These are phyloP conservation scores for Podilymbus podiceps DNA, from an alignment of 2,113 vertebrate genomes.

Conservation along the genomic window DNA sequence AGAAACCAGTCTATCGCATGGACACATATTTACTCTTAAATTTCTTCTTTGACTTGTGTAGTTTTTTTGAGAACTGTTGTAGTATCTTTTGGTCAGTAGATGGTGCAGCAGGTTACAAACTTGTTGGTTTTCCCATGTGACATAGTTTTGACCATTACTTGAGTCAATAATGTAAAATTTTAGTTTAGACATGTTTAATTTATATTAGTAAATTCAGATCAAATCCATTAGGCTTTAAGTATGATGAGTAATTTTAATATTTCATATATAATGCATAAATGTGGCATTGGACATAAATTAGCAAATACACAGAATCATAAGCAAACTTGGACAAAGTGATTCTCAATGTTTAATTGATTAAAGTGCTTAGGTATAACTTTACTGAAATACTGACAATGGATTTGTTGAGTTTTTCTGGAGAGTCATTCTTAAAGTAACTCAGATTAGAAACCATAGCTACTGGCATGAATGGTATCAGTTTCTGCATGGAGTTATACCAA, in stretches of 20 bases:
- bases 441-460: background rate
- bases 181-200: background rate
- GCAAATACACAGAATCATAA: background rate
- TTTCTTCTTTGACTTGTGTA: background rate
- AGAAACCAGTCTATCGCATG: background rate
- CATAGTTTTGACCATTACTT: background rate
- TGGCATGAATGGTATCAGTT: background rate
- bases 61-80: background rate
- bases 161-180: background rate
- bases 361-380: background rate
- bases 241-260: background rate
- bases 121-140: background rate
- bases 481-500: background rate
- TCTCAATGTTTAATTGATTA: background rate
- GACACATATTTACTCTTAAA: background rate
- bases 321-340: background rate
- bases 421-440: background rate
- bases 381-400: background rate
- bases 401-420: background rate
- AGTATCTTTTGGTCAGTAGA: constrained; percentile 34
- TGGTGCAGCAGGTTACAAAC: constrained; percentile 22
- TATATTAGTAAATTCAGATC: background rate
- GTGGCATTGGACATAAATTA: background rate
- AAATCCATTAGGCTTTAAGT: background rate
- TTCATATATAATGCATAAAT: background rate